These are phyloP conservation scores for Pimephales promelas DNA, from an alignment of 2,113 vertebrate genomes.

Conservation along the genomic window DNA sequence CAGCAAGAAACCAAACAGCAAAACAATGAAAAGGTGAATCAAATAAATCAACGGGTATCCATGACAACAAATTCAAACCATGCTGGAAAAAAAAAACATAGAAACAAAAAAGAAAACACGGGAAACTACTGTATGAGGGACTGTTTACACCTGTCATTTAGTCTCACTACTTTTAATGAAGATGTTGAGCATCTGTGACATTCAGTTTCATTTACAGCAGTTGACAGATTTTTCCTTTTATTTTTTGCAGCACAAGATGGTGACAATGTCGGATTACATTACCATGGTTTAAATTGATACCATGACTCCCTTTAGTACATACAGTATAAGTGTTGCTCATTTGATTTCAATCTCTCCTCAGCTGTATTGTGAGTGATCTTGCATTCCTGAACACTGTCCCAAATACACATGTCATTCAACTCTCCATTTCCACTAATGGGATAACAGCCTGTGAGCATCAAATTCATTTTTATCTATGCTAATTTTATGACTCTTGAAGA, in stretches of 20 bases:
- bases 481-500: constrained; percentile 36
- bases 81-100: no score
- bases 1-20: no score
- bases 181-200: no score
- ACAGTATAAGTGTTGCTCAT: neutral
- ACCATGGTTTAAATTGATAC: neutral
- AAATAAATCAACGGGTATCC: no score
- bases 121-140: no score
- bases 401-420: constrained; percentile 26
- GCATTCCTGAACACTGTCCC: constrained; percentile 7
- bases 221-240: neutral
- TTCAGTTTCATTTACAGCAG: no score
- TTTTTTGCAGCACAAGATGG: neutral
- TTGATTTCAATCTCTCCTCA: constrained; percentile 7
- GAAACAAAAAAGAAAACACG: no score
- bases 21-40: no score
- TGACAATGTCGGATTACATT: neutral
- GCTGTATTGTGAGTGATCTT: neutral
- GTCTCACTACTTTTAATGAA: no score
- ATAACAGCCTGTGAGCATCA: constrained; percentile 23
- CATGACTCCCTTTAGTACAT: neutral
- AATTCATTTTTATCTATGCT: constrained; percentile 47
- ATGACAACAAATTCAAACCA: no score
- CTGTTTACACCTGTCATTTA: no score
- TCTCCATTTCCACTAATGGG: constrained; percentile 12